Conservation (phyloP, 23 tunicate species). For the Clavelina lepadiformis region DNA sequence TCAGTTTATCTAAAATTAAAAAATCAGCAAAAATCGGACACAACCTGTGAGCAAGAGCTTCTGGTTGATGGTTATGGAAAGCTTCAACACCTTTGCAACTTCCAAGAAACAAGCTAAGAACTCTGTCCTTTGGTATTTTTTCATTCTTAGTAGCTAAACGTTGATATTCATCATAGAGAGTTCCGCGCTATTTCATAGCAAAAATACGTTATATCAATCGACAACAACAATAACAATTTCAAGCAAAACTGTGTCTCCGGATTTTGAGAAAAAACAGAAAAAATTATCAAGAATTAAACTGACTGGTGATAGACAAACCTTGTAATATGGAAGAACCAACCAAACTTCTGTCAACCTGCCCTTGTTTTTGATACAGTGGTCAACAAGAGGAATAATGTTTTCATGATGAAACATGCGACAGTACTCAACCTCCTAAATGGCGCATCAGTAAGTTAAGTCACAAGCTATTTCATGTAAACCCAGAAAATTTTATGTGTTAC, state of each 20-base stretch:
- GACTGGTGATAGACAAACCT: constrained; percentile 19
- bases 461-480: too few relatives aligned
- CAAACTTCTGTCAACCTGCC: constrained; percentile 80
- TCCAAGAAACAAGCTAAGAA: constrained; percentile 52
- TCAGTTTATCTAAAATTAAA: too few relatives aligned
- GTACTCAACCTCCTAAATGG: constrained; percentile 61
- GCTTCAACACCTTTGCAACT: constrained; percentile 64
- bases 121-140: constrained; percentile 25
- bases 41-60: constrained; percentile 73
- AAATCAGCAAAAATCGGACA: neutral
- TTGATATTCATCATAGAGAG: constrained; percentile 90
- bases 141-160: constrained; percentile 35
- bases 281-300: neutral
- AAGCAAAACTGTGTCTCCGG: neutral
- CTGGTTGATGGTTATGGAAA: constrained; percentile 49
- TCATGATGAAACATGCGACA: constrained; percentile 73
- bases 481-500: constrained; percentile 8
- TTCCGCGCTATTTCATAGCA: constrained; percentile 40
- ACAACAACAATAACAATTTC: neutral
- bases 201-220: neutral
- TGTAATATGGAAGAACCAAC: constrained; percentile 81
- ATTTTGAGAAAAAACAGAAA: neutral
- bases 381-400: constrained; percentile 72
- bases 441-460: too few relatives aligned
- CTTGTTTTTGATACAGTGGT: constrained; percentile 63